Evolutionary conservation across 2,113 vertebrate species (phyloP).

Genomic region (Nycticebus coucang): DNA sequence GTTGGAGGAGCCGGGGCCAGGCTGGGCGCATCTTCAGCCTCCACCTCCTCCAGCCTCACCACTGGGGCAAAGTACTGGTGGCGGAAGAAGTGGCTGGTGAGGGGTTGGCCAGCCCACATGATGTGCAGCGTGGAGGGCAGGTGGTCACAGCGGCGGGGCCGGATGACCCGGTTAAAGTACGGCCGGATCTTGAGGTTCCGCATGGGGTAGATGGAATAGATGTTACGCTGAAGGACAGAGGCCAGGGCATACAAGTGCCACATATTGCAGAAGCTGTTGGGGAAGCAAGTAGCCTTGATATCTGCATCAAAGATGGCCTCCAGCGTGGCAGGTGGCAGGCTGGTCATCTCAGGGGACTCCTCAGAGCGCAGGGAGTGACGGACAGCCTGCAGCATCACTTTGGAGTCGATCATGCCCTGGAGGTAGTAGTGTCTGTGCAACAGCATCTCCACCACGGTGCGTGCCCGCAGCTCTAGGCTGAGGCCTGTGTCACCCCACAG

Average conservation of each 20-base stretch:
- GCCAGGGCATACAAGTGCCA: conserved; percentile 96
- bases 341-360: conserved; percentile 94
- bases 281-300: conserved; percentile 96
- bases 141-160: conserved; percentile 87
- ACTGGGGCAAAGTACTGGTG: conserved; percentile 93
- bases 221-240: conserved; percentile 92
- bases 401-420: conserved; percentile 97
- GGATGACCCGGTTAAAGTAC: conserved; percentile 95
- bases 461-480: conserved; percentile 95
- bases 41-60: conserved; percentile 87
- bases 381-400: conserved; percentile 97
- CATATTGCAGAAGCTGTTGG: conserved; percentile 95
- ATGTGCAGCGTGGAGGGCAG: conserved; percentile 90
- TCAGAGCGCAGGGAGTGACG: conserved; percentile 95
- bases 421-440: conserved; percentile 95
- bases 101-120: conserved; percentile 95
- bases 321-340: conserved; percentile 89
- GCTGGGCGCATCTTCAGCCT: conserved; percentile 57
- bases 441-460: conserved; percentile 96
- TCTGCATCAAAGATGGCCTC: conserved; percentile 97
- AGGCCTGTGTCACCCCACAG: conserved; percentile 90
- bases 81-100: conserved; percentile 89
- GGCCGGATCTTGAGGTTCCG: conserved; percentile 96
- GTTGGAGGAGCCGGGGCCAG: neutral
- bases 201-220: conserved; percentile 98